A percentile compares a stretch with the other conserved stretches of the same genome.
Conservation (phyloP, 2,888 invertebrate species). For the Heliconius cydno region DNA sequence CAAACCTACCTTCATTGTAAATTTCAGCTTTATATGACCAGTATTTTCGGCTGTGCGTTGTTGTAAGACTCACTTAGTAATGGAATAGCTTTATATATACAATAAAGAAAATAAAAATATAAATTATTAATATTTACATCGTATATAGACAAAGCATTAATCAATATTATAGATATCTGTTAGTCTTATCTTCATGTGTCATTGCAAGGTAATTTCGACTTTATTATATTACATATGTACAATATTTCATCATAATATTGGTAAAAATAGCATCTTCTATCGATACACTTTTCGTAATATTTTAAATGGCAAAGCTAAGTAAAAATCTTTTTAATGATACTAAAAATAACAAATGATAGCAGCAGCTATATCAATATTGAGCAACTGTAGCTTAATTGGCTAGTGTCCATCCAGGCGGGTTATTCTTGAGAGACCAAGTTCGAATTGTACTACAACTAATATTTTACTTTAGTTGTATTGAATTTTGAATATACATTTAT, state of each 20-base stretch:
- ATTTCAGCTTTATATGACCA: not conserved
- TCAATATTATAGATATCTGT: not conserved
- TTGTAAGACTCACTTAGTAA: not conserved
- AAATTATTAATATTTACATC: not conserved
- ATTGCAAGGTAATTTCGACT: not conserved
- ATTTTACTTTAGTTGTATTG: not conserved
- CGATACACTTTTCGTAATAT: too few relatives aligned
- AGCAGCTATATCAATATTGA: conserved; percentile 1
- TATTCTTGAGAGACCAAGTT: not conserved
- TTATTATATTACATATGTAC: too few relatives aligned
- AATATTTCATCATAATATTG: too few relatives aligned
- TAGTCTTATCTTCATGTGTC: not conserved
- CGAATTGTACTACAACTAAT: not conserved
- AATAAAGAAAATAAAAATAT: not conserved
- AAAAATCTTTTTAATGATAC: too few relatives aligned
- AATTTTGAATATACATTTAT: not conserved
- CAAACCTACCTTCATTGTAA: not conserved
- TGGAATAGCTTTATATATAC: not conserved
- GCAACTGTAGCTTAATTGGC: not conserved
- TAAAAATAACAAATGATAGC: not conserved
- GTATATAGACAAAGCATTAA: not conserved
- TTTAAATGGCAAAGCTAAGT: too few relatives aligned
- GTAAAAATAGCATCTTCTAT: too few relatives aligned
- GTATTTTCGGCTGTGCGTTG: not conserved
- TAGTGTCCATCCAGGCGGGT: not conserved